Evolutionary conservation across 2,888 invertebrate species (phyloP).

Genomic region (Iphiclides podalirius): DNA sequence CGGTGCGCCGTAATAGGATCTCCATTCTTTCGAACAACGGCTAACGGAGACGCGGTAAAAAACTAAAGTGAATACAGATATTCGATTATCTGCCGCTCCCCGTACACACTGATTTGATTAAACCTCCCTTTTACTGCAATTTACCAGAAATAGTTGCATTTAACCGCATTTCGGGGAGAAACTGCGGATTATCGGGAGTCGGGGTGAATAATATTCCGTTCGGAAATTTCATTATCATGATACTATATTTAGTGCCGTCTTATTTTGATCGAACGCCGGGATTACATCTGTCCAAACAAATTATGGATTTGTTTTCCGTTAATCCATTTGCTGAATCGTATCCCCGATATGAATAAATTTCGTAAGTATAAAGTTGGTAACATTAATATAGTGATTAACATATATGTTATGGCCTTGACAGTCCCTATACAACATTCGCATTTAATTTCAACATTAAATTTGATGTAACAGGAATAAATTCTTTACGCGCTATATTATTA

Average conservation of each 20-base stretch:
- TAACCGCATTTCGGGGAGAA: slow-evolving; percentile 54
- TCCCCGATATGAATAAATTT: too few species aligned
- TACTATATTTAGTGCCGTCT: slow-evolving; percentile 24
- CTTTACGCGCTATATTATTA: too few species aligned
- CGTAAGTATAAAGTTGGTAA: slow-evolving; percentile 10
- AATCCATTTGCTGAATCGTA: not conserved
- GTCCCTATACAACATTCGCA: too few species aligned
- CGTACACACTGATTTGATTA: slow-evolving; percentile 58
- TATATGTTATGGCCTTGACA: not conserved
- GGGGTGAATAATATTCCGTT: slow-evolving; percentile 38
- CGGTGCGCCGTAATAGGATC: not conserved
- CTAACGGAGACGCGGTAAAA: slow-evolving; percentile 39
- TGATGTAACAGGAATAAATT: too few species aligned
- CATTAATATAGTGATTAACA: too few species aligned
- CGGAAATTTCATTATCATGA: slow-evolving; percentile 35
- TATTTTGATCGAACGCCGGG: slow-evolving; percentile 16
- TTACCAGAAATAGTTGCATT: slow-evolving; percentile 64
- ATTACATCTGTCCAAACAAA: slow-evolving; percentile 20
- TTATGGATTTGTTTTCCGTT: slow-evolving; percentile 17
- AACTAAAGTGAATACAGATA: slow-evolving; percentile 55
- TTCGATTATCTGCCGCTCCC: slow-evolving; percentile 53
- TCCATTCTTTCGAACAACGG: not conserved
- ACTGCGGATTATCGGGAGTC: slow-evolving; percentile 29
- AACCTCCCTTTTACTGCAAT: slow-evolving; percentile 63
- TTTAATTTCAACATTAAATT: too few species aligned